Evolutionary conservation across 1,140 invertebrate species (phyloP), one percentile per base, ranked within the genome.

Genomic region (Caenorhabditis remanei): DNA sequence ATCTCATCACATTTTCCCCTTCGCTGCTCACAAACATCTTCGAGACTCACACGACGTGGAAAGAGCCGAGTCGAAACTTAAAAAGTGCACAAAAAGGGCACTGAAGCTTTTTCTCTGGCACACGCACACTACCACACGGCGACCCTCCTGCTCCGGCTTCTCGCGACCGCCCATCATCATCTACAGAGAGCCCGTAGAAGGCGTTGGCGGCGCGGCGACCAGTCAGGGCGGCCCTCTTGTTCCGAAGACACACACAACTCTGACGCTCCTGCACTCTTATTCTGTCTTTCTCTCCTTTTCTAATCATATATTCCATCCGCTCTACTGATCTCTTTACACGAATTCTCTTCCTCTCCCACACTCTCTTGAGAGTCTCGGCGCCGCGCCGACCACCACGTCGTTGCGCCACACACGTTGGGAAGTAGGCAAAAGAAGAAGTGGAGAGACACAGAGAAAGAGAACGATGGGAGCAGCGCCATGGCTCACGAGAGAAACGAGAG

Each of bases 221-320:
- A 16, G 24, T 4, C 65, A 71, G 21, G 65, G 71, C 9, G 71
- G 71, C 40, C 71, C 41, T 50, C 71, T 11, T 50, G 71, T 50
- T 50, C 46, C 46, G 21, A 46, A 14, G 71, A 24, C 43, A 13
- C 50, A 13, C 50, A 79, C 71, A n/a, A 50, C 46, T 6, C 14
- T 41, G 65, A 6, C 21, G 19, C 24, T 46, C 65, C 5, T 41
- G 43, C 46, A 50, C 71, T 79, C n/a, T 79, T 79, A 13, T 40
- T 48, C 21, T 19, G 32, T 32, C 1, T 32, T 32, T 32, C 32
- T 32, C 32, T 32, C 32, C 32, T 32, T 13, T 50, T 14, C 71
- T 79, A 79, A 79, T 79, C 71, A 79, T 79, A 79, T 79, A 79
- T 79, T 50, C 71, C 11, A 40, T 79, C 65, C 65, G 71, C 71